phyloP scores from a whole-genome alignment of 2,113 vertebrate genomes.

The Baryphthengus martii region DNA sequence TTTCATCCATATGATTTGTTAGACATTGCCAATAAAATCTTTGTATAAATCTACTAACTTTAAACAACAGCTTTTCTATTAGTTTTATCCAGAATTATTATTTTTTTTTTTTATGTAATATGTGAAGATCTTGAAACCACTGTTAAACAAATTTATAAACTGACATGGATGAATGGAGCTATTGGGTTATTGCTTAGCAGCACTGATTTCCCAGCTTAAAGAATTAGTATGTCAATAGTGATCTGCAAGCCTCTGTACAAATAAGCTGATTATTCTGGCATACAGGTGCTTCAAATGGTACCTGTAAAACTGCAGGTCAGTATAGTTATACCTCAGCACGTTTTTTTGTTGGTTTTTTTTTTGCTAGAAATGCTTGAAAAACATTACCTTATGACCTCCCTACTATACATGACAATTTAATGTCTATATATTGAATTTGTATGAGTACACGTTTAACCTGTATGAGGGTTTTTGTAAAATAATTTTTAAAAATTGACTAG shows the following conservation, averaged over 20 bases:
- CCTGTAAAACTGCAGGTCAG: not conserved
- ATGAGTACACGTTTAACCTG: not conserved
- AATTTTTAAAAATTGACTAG: fast-evolving
- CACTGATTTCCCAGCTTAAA: not conserved
- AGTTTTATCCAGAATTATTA: not conserved
- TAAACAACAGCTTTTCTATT: not conserved
- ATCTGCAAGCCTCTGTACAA: not conserved
- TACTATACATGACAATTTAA: not conserved
- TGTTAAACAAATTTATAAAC: not conserved
- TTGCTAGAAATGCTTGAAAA: not conserved
- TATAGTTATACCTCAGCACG: fast-evolving
- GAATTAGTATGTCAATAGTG: not conserved
- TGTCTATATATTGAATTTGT: not conserved
- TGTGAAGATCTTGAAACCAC: not conserved
- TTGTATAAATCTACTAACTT: not conserved
- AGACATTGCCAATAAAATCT: not conserved
- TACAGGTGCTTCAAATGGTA: not conserved
- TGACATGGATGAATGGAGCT: not conserved
- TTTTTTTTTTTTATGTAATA: not conserved
- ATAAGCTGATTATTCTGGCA: not conserved
- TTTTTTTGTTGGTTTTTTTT: not conserved
- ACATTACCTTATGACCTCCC: not conserved
- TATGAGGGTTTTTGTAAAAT: not conserved
- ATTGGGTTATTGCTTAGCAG: not conserved
- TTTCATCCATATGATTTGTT: not conserved